These are phyloP conservation scores for Martes flavigula DNA, from an alignment of 2,797 vertebrate species.

Conservation along the genomic window DNA sequence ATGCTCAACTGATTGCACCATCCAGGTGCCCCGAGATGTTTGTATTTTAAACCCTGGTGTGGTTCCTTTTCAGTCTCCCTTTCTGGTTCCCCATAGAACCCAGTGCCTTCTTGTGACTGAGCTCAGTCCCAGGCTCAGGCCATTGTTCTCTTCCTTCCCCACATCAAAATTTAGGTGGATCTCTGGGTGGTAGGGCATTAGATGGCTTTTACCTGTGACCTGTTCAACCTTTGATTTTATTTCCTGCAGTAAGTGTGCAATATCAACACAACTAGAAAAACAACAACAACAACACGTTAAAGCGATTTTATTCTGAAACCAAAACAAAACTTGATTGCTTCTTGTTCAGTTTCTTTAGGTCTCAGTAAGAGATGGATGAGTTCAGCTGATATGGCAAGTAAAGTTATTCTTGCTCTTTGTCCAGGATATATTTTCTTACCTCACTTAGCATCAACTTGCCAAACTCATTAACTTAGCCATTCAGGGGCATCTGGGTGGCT, in stretches of 20 bases:
- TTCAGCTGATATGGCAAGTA: neutral
- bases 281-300: neutral
- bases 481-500: no score
- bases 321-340: slow-evolving; percentile 2
- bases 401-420: slow-evolving; percentile 6
- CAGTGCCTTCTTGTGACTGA: neutral
- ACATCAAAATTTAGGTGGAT: neutral
- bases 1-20: neutral
- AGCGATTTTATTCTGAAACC: neutral
- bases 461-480: neutral
- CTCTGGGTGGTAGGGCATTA: neutral
- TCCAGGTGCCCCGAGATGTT: neutral
- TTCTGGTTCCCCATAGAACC: neutral
- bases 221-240: slow-evolving; percentile 43
- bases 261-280: neutral
- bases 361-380: neutral
- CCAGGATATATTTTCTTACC: neutral
- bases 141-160: neutral
- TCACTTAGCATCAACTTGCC: neutral
- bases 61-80: neutral
- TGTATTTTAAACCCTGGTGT: slow-evolving; percentile 7
- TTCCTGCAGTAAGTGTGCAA: neutral
- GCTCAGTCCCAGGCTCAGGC: neutral
- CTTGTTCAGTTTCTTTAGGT: neutral
- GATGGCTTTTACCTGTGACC: neutral